Conservation (phyloP, 1,140 invertebrate genomes). For the Cryptotermes secundus region DNA sequence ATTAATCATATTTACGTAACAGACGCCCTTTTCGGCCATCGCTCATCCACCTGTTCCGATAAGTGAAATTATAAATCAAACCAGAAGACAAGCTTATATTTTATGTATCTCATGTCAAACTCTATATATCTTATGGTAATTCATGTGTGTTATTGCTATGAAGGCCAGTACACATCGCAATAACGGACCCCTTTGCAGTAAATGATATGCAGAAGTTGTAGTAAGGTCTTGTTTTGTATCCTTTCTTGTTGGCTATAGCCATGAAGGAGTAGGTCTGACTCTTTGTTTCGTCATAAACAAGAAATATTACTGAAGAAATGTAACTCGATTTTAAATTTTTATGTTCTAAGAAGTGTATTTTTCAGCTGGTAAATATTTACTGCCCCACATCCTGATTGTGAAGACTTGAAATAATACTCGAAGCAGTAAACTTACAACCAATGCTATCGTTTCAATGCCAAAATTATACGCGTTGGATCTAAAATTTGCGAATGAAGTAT, state of each 20-base stretch:
- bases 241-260: neutral
- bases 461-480: no score
- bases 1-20: constrained; percentile 20
- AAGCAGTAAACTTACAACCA: neutral
- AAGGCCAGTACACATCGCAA: neutral
- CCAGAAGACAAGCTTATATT: neutral
- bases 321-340: neutral
- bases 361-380: neutral
- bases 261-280: neutral
- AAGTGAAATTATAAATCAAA: neutral
- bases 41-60: neutral
- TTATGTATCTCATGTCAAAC: neutral
- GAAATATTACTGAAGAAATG: neutral
- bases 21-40: neutral
- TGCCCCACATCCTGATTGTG: neutral
- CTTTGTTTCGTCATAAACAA: neutral
- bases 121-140: neutral
- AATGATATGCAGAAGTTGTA: neutral
- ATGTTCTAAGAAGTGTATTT: neutral
- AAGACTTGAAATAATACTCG: neutral
- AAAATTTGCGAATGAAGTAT: no score
- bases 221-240: neutral
- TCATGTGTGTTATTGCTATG: neutral
- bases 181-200: neutral
- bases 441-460: no score